These are phyloP conservation scores for Drosophila lutescens DNA, from an alignment of 2,888 invertebrate genomes.

Conservation along the genomic window DNA sequence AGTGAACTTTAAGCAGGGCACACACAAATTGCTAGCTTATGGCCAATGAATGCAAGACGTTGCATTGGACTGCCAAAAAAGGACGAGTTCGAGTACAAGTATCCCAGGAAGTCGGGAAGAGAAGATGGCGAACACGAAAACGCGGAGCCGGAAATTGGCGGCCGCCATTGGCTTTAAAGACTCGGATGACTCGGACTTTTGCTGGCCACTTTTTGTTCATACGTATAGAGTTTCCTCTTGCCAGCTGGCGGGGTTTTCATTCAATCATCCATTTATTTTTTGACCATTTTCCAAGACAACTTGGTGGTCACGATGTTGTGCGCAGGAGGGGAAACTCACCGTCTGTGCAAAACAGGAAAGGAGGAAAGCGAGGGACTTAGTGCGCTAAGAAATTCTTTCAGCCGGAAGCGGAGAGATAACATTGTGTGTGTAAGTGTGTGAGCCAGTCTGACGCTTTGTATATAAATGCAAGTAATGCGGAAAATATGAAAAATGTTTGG, in stretches of 20 bases:
- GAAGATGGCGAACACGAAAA: constrained; percentile 23
- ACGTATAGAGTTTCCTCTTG: constrained; percentile 51
- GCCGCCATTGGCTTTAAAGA: constrained; percentile 75
- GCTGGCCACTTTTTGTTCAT: constrained; percentile 55
- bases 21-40: constrained; percentile 74
- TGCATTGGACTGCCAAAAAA: constrained; percentile 48
- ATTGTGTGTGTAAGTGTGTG: constrained; percentile 51
- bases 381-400: constrained; percentile 78
- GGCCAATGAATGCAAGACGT: constrained; percentile 76
- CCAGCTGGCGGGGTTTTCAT: constrained; percentile 78
- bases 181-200: constrained; percentile 75
- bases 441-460: constrained; percentile 63
- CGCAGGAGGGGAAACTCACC: constrained; percentile 21
- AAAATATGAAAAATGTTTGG: constrained; percentile 77
- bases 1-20: constrained; percentile 56
- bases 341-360: constrained; percentile 3
- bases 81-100: constrained; percentile 12
- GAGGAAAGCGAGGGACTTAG: constrained; percentile 26
- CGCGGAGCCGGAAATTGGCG: constrained; percentile 69
- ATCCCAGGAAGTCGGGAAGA: constrained; percentile 8
- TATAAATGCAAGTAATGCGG: constrained; percentile 78
- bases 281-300: constrained; percentile 75
- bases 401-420: constrained; percentile 81
- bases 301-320: constrained; percentile 76
- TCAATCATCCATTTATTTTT: constrained; percentile 80